Evolutionary conservation across 2,888 invertebrate species (phyloP).

Genomic region (Alsophila aescularia): DNA sequence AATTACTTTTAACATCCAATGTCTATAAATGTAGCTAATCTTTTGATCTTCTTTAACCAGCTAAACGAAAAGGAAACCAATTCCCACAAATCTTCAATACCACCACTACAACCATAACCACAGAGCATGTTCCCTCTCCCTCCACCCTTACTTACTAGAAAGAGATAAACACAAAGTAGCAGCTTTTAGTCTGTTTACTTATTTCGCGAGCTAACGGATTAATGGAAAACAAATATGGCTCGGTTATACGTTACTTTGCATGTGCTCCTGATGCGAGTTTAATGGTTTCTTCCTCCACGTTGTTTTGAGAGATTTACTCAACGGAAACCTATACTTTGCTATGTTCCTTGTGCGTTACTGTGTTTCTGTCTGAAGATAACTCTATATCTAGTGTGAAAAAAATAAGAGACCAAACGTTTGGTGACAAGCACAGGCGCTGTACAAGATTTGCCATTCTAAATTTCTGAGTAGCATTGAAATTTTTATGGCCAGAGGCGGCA

Average conservation of each 20-base stretch:
- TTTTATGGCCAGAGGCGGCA: no score
- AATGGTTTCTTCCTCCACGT: conserved; percentile 14
- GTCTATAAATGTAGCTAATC: no score
- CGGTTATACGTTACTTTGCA: conserved; percentile 23
- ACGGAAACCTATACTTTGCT: background rate
- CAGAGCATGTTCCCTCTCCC: background rate
- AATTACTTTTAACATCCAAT: no score
- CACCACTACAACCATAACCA: background rate
- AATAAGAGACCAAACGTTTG: no score
- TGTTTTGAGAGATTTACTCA: conserved; percentile 6
- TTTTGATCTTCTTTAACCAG: background rate
- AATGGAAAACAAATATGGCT: conserved; percentile 33
- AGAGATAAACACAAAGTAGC: conserved; percentile 4
- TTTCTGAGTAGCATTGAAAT: no score
- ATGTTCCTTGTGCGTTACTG: no score
- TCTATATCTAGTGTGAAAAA: no score
- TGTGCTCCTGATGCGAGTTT: conserved; percentile 21
- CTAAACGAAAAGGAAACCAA: background rate
- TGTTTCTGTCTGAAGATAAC: no score
- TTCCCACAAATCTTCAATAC: no score
- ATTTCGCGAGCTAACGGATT: conserved; percentile 23
- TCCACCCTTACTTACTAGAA: background rate
- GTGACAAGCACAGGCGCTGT: no score
- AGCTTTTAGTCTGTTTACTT: conserved; percentile 10
- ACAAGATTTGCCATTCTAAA: no score